Percentiles rank a stretch among this genome's conserved stretches.
Conservation (phyloP, 2,888 invertebrate species). For the Petrophora chlorosata region DNA sequence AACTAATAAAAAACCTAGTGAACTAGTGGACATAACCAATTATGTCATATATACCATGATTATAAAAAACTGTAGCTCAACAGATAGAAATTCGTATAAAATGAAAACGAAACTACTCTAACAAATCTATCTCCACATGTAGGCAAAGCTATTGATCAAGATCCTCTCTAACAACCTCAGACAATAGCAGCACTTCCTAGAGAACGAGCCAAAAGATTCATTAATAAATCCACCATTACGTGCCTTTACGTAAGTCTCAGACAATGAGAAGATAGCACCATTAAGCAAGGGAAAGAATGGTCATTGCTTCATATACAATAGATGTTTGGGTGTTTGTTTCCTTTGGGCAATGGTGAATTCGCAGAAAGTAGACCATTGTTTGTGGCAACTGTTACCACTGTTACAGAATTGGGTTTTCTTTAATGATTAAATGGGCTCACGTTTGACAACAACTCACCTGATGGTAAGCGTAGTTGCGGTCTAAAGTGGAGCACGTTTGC, state of each 20-base stretch:
- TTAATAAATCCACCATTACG: conserved; percentile 75
- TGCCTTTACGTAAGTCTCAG: conserved; percentile 72
- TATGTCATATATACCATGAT: too few relatives aligned
- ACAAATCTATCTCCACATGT: conserved; percentile 1
- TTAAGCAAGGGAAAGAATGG: conserved; percentile 69
- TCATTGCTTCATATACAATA: conserved; percentile 65
- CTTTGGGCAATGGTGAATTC: conserved; percentile 64
- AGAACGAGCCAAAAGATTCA: conserved; percentile 62
- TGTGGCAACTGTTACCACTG: conserved; percentile 18
- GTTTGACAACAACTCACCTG: too few relatives aligned
- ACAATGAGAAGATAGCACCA: conserved; percentile 77
- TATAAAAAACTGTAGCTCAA: too few relatives aligned
- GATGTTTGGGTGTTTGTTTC: conserved; percentile 59
- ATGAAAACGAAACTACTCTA: conserved; percentile 1
- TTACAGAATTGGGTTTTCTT: conserved; percentile 23
- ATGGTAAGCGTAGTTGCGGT: too few relatives aligned
- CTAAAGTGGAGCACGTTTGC: too few relatives aligned
- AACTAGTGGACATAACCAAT: too few relatives aligned
- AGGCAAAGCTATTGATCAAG: conserved; percentile 33
- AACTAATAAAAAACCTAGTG: too few relatives aligned
- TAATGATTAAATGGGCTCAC: too few relatives aligned
- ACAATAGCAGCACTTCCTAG: conserved; percentile 73
- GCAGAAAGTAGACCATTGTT: conserved; percentile 63
- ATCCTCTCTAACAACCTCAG: conserved; percentile 36
- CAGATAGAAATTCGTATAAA: neutral